These are phyloP conservation scores for Bombylius major DNA, from an alignment of 2,888 invertebrate species.

Conservation along the genomic window DNA sequence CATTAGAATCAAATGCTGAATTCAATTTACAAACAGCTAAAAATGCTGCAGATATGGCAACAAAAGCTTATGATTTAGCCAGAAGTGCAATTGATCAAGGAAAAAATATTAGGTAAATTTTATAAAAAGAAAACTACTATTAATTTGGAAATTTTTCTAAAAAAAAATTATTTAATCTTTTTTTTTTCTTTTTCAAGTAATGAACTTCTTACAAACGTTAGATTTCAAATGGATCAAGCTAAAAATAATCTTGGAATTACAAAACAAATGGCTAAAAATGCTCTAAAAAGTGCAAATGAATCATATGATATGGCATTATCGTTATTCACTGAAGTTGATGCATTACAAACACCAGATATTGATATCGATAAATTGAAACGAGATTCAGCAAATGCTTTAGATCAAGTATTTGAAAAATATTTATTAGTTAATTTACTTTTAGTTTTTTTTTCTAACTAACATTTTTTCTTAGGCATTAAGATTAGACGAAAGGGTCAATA, in stretches of 20 bases:
- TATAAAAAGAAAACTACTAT: conserved; percentile 12
- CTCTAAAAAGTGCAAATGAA: conserved; percentile 57
- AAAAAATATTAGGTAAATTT: conserved; percentile 50
- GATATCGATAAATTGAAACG: conserved; percentile 56
- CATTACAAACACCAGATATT: conserved; percentile 63
- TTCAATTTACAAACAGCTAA: conserved; percentile 62
- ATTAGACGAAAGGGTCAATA: conserved; percentile 22
- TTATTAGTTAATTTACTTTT: background rate
- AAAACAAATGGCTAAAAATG: conserved; percentile 56
- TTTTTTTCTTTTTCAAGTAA: conserved; percentile 39
- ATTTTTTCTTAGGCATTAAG: background rate
- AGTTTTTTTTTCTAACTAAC: too few relatives aligned
- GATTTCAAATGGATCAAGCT: conserved; percentile 52
- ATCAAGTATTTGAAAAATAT: conserved; percentile 40
- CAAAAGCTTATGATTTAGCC: conserved; percentile 66
- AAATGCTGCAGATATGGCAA: conserved; percentile 70
- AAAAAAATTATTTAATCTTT: background rate
- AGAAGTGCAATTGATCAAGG: conserved; percentile 65
- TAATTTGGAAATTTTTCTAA: too few relatives aligned
- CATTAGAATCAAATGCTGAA: conserved; percentile 61
- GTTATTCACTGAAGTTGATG: conserved; percentile 65
- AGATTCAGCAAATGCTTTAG: conserved; percentile 52
- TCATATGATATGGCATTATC: conserved; percentile 74
- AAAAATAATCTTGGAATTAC: conserved; percentile 58
- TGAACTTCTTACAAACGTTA: conserved; percentile 49